These are phyloP conservation scores for Monoplex corrugatus DNA, from an alignment of 2,888 invertebrate genomes.

Conservation along the genomic window DNA sequence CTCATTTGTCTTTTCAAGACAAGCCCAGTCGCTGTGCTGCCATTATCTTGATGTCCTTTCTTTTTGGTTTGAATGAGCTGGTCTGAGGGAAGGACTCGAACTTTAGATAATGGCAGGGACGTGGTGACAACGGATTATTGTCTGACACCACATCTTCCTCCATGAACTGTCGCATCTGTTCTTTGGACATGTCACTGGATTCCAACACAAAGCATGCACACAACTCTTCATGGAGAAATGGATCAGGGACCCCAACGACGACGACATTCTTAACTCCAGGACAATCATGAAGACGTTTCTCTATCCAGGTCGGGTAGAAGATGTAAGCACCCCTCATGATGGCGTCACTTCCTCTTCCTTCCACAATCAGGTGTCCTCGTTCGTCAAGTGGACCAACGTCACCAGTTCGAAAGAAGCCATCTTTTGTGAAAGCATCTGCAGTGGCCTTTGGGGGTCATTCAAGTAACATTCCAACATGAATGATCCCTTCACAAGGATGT, in stretches of 20 bases:
- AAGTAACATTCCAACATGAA: constrained; percentile 10
- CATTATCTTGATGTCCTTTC: constrained; percentile 5
- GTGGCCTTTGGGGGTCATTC: constrained; percentile 41
- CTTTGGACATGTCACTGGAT: constrained; percentile 17
- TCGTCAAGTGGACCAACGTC: constrained; percentile 35
- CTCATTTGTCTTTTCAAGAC: too few relatives aligned
- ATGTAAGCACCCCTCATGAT: constrained; percentile 47
- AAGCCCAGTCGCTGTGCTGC: constrained; percentile 14
- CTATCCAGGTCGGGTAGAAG: constrained; percentile 52
- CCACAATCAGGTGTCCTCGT: constrained; percentile 30
- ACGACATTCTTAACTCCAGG: constrained; percentile 39
- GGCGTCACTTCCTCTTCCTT: constrained; percentile 42
- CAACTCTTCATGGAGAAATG: constrained; percentile 40
- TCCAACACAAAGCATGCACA: constrained; percentile 47
- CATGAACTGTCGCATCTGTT: constrained; percentile 38
- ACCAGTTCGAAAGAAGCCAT: constrained; percentile 41
- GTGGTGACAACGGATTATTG: constrained; percentile 30
- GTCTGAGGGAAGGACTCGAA: constrained; percentile 38
- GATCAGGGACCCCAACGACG: constrained; percentile 49
- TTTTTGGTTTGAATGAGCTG: not conserved
- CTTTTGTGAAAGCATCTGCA: constrained; percentile 24
- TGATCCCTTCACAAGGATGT: constrained; percentile 33
- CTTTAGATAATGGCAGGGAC: constrained; percentile 38
- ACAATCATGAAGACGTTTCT: constrained; percentile 35
- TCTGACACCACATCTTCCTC: constrained; percentile 10